phyloP scores from a whole-genome alignment of 1,140 invertebrate species.

The Anadara kagoshimensis region DNA sequence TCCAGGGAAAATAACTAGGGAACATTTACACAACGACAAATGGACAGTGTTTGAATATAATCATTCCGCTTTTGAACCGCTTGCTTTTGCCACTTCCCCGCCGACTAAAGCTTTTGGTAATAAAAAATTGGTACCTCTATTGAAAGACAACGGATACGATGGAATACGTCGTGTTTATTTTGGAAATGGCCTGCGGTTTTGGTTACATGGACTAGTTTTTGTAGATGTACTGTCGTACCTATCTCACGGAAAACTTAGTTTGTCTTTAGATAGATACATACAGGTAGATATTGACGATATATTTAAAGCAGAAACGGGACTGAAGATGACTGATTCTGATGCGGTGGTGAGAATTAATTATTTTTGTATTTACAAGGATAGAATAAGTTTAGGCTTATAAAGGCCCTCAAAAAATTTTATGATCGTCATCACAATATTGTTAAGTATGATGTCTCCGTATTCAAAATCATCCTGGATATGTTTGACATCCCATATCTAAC shows the following conservation, averaged over 20 bases:
- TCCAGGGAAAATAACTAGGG: constrained; percentile 91
- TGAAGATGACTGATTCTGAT: constrained; percentile 79
- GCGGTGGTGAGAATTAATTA: constrained; percentile 75
- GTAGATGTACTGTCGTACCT: constrained; percentile 93
- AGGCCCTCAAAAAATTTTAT: no score
- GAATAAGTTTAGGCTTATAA: no score
- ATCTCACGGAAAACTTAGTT: constrained; percentile 67
- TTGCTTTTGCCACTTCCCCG: constrained; percentile 85
- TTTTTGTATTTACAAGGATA: no score
- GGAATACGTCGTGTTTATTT: constrained; percentile 93
- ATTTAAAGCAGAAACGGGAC: constrained; percentile 94
- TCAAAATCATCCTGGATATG: no score
- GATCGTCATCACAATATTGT: no score
- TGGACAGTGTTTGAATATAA: constrained; percentile 96
- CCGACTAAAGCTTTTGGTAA: constrained; percentile 15
- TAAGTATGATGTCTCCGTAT: no score
- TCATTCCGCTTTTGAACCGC: constrained; percentile 92
- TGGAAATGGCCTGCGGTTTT: constrained; percentile 92
- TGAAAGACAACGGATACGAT: constrained; percentile 92
- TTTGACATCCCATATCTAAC: no score
- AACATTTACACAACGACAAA: constrained; percentile 87
- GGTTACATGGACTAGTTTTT: constrained; percentile 93
- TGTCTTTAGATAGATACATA: constrained; percentile 90
- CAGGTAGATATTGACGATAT: constrained; percentile 99
- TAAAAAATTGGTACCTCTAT: constrained; percentile 63